Conservation (phyloP, 2,797 vertebrate genomes). For the Yasuhikotakia modesta region DNA sequence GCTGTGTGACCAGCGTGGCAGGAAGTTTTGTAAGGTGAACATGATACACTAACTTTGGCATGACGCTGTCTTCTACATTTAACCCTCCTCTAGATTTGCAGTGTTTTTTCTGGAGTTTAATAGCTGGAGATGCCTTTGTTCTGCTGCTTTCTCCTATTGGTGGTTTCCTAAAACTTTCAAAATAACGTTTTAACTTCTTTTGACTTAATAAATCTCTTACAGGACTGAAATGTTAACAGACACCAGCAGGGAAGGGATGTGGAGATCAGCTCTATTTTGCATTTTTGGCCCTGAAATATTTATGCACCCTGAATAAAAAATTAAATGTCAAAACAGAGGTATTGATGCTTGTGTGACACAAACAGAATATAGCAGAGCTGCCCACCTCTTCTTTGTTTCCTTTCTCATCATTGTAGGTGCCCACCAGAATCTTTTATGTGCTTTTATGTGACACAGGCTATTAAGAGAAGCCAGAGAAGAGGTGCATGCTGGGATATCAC, state of each 20-base stretch:
- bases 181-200: no score
- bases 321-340: not conserved
- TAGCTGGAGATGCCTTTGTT: no score
- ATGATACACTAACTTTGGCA: no score
- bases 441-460: conserved; percentile 50
- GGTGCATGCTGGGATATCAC: conserved; percentile 28
- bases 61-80: no score
- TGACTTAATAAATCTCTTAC: no score
- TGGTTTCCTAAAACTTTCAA: no score
- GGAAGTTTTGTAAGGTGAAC: no score
- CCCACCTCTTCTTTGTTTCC: conserved; percentile 10
- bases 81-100: no score
- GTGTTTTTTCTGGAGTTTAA: no score
- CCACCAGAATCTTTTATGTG: conserved; percentile 28
- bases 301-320: not conserved
- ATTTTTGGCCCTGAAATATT: conserved; percentile 24
- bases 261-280: not conserved
- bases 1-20: no score
- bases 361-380: conserved; percentile 28
- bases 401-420: conserved; percentile 33
- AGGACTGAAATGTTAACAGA: conserved; percentile 1
- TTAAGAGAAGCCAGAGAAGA: conserved; percentile 55
- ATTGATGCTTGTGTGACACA: conserved; percentile 2
- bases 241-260: not conserved
- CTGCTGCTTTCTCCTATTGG: no score